phyloP scores from a whole-genome alignment of 2,888 invertebrate genomes.

The Nemapogon koenigi region DNA sequence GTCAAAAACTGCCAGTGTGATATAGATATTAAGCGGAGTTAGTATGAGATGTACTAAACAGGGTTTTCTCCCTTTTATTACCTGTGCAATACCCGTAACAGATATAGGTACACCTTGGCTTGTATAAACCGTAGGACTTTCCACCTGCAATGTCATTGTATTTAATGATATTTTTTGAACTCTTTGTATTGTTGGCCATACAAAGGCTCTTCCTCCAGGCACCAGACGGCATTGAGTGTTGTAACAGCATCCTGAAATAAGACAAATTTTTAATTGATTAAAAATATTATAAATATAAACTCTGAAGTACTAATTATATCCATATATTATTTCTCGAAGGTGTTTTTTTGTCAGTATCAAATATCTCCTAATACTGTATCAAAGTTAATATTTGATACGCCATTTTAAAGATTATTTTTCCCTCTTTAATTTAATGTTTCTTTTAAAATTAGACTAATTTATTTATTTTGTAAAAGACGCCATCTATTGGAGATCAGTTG shows the following conservation, averaged over 20 bases:
- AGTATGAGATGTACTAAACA: too few species aligned
- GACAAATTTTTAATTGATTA: not conserved
- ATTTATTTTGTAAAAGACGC: too few species aligned
- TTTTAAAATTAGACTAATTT: too few species aligned
- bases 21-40: too few species aligned
- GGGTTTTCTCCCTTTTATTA: too few species aligned
- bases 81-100: slow-evolving; percentile 97
- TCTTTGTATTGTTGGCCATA: slow-evolving; percentile 91
- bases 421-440: too few species aligned
- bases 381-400: not conserved
- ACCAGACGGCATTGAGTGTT: slow-evolving; percentile 91
- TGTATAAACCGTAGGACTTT: slow-evolving; percentile 95
- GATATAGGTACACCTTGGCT: slow-evolving; percentile 97
- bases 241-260: slow-evolving; percentile 88
- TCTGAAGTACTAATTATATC: not conserved
- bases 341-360: not conserved
- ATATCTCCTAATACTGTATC: not conserved
- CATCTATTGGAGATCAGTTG: too few species aligned
- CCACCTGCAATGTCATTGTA: slow-evolving; percentile 96
- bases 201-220: slow-evolving; percentile 96
- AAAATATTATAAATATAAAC: not conserved
- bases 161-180: slow-evolving; percentile 93
- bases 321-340: not conserved
- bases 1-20: too few species aligned
- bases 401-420: not conserved